Evolutionary conservation across 2,888 invertebrate genomes (phyloP), one percentile per base, ranked within the genome.

Genomic region (Rhagium mordax): DNA sequence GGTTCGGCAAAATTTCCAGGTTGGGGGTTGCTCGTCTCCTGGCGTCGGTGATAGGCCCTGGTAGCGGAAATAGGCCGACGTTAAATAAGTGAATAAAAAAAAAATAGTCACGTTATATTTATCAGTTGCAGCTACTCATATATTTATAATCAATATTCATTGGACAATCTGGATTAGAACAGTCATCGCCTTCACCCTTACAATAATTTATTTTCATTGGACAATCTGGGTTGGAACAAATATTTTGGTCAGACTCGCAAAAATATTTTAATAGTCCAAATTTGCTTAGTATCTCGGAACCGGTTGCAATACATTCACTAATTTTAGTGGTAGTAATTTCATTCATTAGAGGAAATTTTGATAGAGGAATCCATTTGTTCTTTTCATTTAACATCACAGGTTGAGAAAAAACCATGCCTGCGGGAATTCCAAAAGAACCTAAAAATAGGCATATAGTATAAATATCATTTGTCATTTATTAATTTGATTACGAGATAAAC

Each of bases 391-490:
- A 85, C 64, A 85, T 81, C 10, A 87, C 89, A 5, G 92, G 91
- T 84, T 92, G 92, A 0, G 92, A 92, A 86, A 92, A 91, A 57
- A 88, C 85, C 7, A 92, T 88, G 55, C 89, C 86, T 72, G 89
- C 87, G 1, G 88, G 86, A 75, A 92, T 88, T 62, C 89, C 90
- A 85, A 91, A 91, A 10, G 89, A 85, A 47, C 91, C 81, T 82
- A 66, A 15, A 91, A 49, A 49, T 29, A 6, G 7, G n/a, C n/a
- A n/a, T n/a, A n/a, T n/a, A n/a, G n/a, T n/a, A n/a, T n/a, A n/a
- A n/a, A n/a, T n/a, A n/a, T n/a, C n/a, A n/a, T n/a, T n/a, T n/a
- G n/a, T n/a, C n/a, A n/a, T n/a, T n/a, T n/a, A n/a, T n/a, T n/a
- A n/a, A n/a, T n/a, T n/a, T n/a, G n/a, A n/a, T n/a, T n/a, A n/a